phyloP scores from a whole-genome alignment of 1,140 invertebrate genomes.

The Octopus bimaculoides region DNA sequence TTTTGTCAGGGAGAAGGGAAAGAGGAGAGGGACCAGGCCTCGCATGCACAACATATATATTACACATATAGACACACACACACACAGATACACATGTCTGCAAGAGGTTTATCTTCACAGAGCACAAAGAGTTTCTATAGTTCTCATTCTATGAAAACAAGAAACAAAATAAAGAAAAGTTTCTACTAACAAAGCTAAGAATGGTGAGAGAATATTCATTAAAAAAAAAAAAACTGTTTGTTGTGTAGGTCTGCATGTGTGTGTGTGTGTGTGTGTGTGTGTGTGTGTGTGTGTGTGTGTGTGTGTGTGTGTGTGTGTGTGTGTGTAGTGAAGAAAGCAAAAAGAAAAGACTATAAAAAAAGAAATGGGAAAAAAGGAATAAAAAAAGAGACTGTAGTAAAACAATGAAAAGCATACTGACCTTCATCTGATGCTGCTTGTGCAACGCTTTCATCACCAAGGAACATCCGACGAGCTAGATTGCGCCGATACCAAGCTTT shows the following conservation, averaged over 20 bases:
- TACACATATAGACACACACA: too few relatives aligned
- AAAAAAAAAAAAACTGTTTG: too few relatives aligned
- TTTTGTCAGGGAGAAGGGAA: too few relatives aligned
- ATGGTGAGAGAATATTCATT: too few relatives aligned
- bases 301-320: neutral
- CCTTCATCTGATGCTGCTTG: slow-evolving; percentile 39
- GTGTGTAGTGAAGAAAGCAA: neutral
- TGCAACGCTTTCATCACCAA: slow-evolving; percentile 71
- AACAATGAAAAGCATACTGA: slow-evolving; percentile 14
- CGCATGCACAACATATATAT: too few relatives aligned
- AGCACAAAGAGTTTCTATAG: too few relatives aligned
- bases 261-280: neutral
- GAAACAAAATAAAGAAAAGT: too few relatives aligned
- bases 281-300: neutral
- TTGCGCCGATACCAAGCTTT: slow-evolving; percentile 91
- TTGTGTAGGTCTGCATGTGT: neutral
- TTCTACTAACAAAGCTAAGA: too few relatives aligned
- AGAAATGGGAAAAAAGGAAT: neutral
- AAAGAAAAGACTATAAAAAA: neutral
- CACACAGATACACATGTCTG: too few relatives aligned
- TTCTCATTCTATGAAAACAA: too few relatives aligned
- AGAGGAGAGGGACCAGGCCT: too few relatives aligned
- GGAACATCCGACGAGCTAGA: slow-evolving; percentile 86
- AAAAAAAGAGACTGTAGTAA: slow-evolving; percentile 19
- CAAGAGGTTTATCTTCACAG: too few relatives aligned